Percentiles rank a stretch among this genome's conserved stretches.
These are phyloP conservation scores for Aythya baeri DNA, from an alignment of 2,113 vertebrate genomes.

Conservation along the genomic window DNA sequence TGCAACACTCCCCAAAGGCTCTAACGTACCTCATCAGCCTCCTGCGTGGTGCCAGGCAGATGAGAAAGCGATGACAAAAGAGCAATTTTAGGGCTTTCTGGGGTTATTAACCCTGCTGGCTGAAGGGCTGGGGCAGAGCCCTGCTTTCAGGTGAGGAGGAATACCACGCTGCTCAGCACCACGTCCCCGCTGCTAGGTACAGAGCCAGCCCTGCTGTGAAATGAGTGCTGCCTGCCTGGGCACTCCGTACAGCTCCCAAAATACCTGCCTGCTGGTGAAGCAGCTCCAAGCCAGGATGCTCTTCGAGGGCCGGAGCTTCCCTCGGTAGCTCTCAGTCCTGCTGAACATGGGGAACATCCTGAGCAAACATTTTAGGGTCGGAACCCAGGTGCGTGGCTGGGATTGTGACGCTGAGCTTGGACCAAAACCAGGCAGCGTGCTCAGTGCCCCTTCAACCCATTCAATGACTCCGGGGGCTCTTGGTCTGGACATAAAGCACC, in stretches of 20 bases:
- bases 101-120: background rate
- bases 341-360: background rate
- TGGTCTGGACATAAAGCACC: background rate
- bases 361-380: background rate
- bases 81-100: background rate
- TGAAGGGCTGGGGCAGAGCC: background rate
- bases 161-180: background rate
- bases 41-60: background rate
- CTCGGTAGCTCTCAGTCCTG: background rate
- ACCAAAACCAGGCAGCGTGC: fast-evolving
- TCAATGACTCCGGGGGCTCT: background rate
- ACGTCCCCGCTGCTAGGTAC: fast-evolving
- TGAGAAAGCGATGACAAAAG: background rate
- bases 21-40: background rate
- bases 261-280: background rate
- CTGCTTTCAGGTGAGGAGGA: background rate
- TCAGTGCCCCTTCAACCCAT: background rate
- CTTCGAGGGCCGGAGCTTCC: background rate
- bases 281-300: background rate
- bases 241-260: background rate
- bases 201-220: background rate
- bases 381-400: fast-evolving
- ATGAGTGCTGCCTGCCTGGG: background rate
- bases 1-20: background rate
- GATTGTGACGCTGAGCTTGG: fast-evolving